Evolutionary conservation across 1,140 invertebrate species (phyloP).

Genomic region (Macrostomum lignano): DNA sequence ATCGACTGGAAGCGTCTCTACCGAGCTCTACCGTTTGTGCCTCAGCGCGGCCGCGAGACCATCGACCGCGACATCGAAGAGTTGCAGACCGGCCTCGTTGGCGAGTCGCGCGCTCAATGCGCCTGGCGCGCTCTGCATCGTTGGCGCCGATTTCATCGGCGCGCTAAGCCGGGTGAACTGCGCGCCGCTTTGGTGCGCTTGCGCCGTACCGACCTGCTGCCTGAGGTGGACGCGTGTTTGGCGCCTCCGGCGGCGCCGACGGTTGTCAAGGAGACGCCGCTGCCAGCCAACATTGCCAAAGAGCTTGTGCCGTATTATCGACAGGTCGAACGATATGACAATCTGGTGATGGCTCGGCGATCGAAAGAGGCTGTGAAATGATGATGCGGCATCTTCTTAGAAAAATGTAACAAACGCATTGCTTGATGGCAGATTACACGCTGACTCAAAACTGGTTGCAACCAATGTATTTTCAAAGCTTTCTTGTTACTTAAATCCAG

Average conservation of each 20-base stretch:
- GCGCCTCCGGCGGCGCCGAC: constrained; percentile 8
- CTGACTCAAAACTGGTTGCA: too few species aligned
- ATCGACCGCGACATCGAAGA: constrained; percentile 13
- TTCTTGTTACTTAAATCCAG: too few species aligned
- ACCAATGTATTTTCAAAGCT: too few species aligned
- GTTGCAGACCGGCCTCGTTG: too few species aligned
- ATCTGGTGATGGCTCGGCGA: constrained; percentile 9
- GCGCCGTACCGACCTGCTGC: constrained; percentile 9
- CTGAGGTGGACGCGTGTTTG: constrained; percentile 9
- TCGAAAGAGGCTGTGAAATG: too few species aligned
- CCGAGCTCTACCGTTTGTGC: constrained; percentile 12
- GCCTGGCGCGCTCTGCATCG: constrained; percentile 9
- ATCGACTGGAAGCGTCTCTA: constrained; percentile 13
- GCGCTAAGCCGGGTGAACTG: constrained; percentile 12
- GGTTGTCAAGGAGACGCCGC: constrained; percentile 8
- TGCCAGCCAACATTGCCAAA: constrained; percentile 8
- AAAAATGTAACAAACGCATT: too few species aligned
- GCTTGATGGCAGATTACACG: too few species aligned
- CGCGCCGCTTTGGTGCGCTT: constrained; percentile 10
- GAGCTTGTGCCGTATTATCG: constrained; percentile 12
- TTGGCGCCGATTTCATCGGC: constrained; percentile 13
- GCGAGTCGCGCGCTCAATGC: too few species aligned
- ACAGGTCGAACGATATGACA: constrained; percentile 12
- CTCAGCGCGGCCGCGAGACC: constrained; percentile 12
- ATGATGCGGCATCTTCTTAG: too few species aligned